Evolutionary conservation across 2,113 vertebrate species (phyloP).

Genomic region (Plecotus auritus): DNA sequence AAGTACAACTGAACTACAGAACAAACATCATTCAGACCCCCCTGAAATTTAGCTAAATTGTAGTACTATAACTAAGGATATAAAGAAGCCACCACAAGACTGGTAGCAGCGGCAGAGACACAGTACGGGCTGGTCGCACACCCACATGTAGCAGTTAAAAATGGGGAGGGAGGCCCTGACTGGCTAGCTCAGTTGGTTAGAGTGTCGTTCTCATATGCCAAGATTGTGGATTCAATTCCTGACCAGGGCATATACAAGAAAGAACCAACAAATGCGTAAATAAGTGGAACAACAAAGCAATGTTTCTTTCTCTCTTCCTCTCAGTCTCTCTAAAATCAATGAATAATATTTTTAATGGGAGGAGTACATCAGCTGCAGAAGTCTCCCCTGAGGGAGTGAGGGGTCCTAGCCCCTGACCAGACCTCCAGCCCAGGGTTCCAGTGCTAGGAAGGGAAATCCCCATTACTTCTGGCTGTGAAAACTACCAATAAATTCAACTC

Average conservation of each 20-base stretch:
- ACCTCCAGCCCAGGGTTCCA: not conserved
- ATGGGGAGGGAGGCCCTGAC: not conserved
- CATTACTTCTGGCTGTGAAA: not conserved
- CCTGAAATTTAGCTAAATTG: not conserved
- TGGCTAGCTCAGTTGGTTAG: no score
- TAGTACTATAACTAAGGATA: not conserved
- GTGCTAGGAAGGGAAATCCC: not conserved
- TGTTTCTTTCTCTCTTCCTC: no score
- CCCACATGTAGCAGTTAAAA: not conserved
- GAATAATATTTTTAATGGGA: not conserved
- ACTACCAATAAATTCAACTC: not conserved
- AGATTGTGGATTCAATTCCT: no score
- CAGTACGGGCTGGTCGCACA: not conserved
- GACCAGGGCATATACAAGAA: no score
- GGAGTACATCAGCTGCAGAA: not conserved
- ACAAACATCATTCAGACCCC: not conserved
- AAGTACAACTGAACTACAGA: not conserved
- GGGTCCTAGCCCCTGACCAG: not conserved
- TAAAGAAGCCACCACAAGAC: not conserved
- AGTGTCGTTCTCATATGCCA: no score
- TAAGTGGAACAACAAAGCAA: no score
- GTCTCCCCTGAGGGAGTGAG: not conserved
- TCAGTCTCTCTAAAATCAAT: no score
- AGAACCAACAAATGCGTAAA: no score
- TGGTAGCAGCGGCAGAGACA: not conserved